Evolutionary conservation across 1,140 invertebrate species (phyloP).

Genomic region (Grapholita molesta): DNA sequence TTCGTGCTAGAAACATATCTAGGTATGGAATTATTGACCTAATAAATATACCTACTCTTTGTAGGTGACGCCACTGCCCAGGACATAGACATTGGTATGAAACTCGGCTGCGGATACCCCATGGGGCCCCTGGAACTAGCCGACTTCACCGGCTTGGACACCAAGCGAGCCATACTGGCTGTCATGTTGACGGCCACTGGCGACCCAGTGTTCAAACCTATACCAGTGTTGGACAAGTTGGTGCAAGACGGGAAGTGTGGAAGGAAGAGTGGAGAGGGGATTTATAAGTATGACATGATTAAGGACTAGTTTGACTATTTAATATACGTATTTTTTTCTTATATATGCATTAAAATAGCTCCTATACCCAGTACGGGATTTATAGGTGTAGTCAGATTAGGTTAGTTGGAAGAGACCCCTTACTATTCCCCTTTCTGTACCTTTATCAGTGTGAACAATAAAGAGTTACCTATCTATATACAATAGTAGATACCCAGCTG

Average conservation of each 20-base stretch:
- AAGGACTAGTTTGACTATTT: too few relatives aligned
- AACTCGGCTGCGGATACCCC: slow-evolving; percentile 89
- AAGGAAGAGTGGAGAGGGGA: slow-evolving; percentile 89
- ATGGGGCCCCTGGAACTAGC: slow-evolving; percentile 91
- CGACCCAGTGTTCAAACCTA: slow-evolving; percentile 83
- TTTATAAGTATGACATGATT: slow-evolving; percentile 87
- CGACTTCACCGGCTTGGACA: slow-evolving; percentile 89
- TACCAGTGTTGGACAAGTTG: slow-evolving; percentile 81
- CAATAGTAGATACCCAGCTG: too few relatives aligned
- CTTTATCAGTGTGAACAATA: too few relatives aligned
- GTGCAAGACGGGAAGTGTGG: slow-evolving; percentile 89
- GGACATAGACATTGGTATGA: slow-evolving; percentile 91
- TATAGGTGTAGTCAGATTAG: too few relatives aligned
- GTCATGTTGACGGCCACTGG: slow-evolving; percentile 87
- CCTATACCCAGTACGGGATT: too few relatives aligned
- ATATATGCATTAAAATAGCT: too few relatives aligned
- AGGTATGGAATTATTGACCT: too few relatives aligned
- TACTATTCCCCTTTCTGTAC: too few relatives aligned
- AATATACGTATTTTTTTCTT: too few relatives aligned
- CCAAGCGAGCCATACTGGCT: slow-evolving; percentile 79
- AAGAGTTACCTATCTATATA: too few relatives aligned
- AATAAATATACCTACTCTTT: slow-evolving; percentile 25
- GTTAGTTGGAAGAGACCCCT: too few relatives aligned
- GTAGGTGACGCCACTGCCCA: slow-evolving; percentile 81
- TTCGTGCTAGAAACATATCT: too few relatives aligned